Base-by-base conservation (phyloP, 2,113 vertebrate species). In the Stegastes partitus region DNA sequence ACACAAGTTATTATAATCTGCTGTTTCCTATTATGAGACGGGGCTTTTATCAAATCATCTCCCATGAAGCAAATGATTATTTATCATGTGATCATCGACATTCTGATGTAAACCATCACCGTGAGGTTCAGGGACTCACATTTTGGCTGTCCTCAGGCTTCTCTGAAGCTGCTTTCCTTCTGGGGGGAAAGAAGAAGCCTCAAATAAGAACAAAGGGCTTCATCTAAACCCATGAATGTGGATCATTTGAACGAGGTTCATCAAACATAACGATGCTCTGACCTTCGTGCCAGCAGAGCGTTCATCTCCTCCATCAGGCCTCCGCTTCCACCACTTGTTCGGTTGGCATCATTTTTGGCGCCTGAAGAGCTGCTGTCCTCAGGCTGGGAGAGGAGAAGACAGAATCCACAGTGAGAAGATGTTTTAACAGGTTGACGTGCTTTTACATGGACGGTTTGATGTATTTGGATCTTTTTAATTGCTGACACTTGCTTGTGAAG, bases 301-400 rank as follows among this genome's bases (percentile, higher is more conserved):
- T 99, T 99, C 98, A 99, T 99, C 91, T 99, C 98, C 89, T 99
- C 97, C 98, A 99, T 99, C 89, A 99, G 94, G 14, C 98, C 97
- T 14, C 97, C 97, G 49, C 97, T 97, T 2, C 97, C 95, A 0
- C 97, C 97, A 74, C 98, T 99, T 2, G 96, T 96, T 84, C 97
- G 95, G 94, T 96, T 99, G 94, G 95, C 95, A 77, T 99, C 98
- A 0, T 95, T 97, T 93, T 99, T 99, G 37, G 95, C 93, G 91
- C 94, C 95, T 67, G 93, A 89, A 69, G 92, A 89, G 77, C 67
- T 91, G 34, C 67, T 91, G 34, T 99, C 97, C 82, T 99, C 98
- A 70, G 97, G 91, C 98, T 99, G 90, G 12, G 68, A 65, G 51
- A 68, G 47, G 2, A 61, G n/a, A 22, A 44, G 28, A 1, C 55